Evolutionary conservation across 1,140 invertebrate species (phyloP).

Genomic region (Neotoxoptera formosana): DNA sequence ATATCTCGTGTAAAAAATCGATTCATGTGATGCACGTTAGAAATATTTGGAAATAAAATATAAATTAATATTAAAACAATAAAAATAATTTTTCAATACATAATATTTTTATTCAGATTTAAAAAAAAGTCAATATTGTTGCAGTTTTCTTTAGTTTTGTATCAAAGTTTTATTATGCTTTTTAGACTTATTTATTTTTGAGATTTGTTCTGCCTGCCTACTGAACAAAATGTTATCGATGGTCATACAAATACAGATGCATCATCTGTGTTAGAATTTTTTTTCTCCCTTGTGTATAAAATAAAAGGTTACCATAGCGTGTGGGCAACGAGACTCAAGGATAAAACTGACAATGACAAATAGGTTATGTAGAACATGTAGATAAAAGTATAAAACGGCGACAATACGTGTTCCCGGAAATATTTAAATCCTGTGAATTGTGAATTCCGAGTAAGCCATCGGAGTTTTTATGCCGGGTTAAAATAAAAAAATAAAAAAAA

Average conservation of each 20-base stretch:
- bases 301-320: not conserved
- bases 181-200: not conserved
- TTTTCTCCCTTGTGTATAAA: not conserved
- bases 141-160: not conserved
- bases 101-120: not conserved
- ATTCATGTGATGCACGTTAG: not conserved
- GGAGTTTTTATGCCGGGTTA: not conserved
- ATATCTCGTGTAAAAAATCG: too few relatives aligned
- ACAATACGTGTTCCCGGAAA: not conserved
- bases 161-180: not conserved
- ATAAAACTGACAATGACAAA: constrained; percentile 10
- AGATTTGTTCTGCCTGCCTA: not conserved
- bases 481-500: not conserved
- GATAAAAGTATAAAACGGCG: not conserved
- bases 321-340: not conserved
- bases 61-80: not conserved
- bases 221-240: not conserved
- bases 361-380: not conserved
- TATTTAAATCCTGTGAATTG: constrained; percentile 6
- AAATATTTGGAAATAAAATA: not conserved
- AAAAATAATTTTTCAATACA: not conserved
- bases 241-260: not conserved
- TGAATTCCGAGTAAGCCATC: not conserved
- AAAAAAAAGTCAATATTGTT: not conserved
- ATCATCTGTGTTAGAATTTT: not conserved